phyloP scores from a whole-genome alignment of 2,797 vertebrate genomes.

The Varecia variegata region DNA sequence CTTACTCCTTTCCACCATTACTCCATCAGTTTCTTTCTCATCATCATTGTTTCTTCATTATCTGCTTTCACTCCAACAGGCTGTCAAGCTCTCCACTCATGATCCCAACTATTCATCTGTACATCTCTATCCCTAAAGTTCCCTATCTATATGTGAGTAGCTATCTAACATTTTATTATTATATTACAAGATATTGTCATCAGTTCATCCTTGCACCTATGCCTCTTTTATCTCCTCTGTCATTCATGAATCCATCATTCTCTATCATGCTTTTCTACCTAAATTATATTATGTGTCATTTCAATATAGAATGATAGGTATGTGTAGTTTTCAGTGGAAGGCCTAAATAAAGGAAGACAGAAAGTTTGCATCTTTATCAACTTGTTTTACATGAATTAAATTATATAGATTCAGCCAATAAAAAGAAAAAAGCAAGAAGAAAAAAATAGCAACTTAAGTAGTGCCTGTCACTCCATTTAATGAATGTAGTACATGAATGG shows the following conservation, averaged over 20 bases:
- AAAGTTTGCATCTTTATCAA: not conserved
- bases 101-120: not conserved
- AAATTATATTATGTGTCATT: not conserved
- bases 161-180: not conserved
- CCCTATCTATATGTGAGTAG: not conserved
- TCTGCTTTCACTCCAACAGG: not conserved
- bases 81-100: not conserved
- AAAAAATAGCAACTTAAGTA: not conserved
- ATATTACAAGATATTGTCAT: not conserved
- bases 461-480: not conserved
- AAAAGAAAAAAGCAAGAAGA: not conserved
- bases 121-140: not conserved
- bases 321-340: not conserved
- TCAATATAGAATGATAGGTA: not conserved
- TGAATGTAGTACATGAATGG: not conserved
- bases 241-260: not conserved
- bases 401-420: not conserved
- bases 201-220: not conserved
- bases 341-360: not conserved
- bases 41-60: not conserved
- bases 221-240: not conserved
- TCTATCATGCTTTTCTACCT: not conserved
- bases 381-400: conserved; percentile 24
- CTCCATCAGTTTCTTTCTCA: not conserved
- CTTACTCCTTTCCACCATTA: not conserved